Evolutionary conservation across 2,113 vertebrate species (phyloP), one percentile per base, ranked within the genome.

Genomic region (Aplodontia rufa): DNA sequence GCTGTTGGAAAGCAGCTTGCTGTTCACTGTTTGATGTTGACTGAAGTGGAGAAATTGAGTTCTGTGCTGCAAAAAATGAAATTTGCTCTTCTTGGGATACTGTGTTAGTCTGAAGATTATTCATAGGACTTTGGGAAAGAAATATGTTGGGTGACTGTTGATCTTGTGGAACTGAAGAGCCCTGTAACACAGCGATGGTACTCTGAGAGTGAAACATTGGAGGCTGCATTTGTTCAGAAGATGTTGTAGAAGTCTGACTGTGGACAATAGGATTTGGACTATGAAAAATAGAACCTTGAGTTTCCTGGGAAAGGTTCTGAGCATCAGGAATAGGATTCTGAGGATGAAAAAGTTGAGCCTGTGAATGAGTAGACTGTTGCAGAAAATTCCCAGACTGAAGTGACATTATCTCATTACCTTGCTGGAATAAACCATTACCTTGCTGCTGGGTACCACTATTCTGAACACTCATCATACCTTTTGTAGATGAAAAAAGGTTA

Each of bases 191-290:
- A 68, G 99, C 98, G 97, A 99, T 98, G 72, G 98, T 97, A 89
- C 98, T 99, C 96, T 99, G 99, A 0, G 98, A 98, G 91, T 99
- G 99, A 97, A 99, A 99, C 96, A 99, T 98, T 0, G 99, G 98
- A 26, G 99, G 98, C 96, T 99, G 99, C 96, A 99, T 98, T 69
- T 99, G 99, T 95, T 99, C 99, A 81, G 99, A 99, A 58, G 99
- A 98, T 22, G 98, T 97, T 45, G 99, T 98, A 81, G 98, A 98
- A 84, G 99, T 98, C 97, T 99, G 99, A 96, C 98, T 98, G 87
- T 98, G 99, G 93, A 99, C 97, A 98, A 99, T 98, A 90, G 98
- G 97, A 96, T 97, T 98, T 58, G 96, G 98, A 97, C 97, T 99
- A 98, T 97, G 99, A 96, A 99, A 99, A 95, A 99, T 96, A 69